Percentiles rank a stretch among this genome's conserved stretches.
Conservation (phyloP, 1,140 invertebrate genomes). For the Xylocopa sonorina region DNA sequence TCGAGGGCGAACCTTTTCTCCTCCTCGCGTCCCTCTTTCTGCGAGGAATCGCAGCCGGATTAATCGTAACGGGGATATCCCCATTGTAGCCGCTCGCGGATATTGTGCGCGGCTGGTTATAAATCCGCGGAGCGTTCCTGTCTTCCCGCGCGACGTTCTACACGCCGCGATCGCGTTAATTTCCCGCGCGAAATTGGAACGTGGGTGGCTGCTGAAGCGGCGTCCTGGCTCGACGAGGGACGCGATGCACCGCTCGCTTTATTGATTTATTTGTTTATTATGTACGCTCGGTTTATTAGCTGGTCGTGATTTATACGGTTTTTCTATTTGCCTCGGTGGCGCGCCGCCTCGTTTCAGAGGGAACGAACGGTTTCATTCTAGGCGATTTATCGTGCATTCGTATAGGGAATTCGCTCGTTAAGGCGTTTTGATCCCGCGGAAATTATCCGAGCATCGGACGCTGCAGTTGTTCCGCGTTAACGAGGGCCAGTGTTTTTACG, state of each 20-base stretch:
- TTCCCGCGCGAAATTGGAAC: background rate
- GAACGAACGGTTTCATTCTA: too few relatives aligned
- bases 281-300: too few relatives aligned
- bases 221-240: too few relatives aligned
- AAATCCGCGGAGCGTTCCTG: constrained; percentile 28
- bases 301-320: background rate
- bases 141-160: constrained; percentile 7
- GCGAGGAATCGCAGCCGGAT: constrained; percentile 1
- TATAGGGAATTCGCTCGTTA: too few relatives aligned
- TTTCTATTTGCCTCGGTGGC: background rate
- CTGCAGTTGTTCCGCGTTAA: too few relatives aligned
- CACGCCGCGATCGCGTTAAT: background rate
- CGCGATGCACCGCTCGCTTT: too few relatives aligned
- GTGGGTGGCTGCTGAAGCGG: too few relatives aligned
- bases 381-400: too few relatives aligned
- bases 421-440: too few relatives aligned
- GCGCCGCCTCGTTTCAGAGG: background rate
- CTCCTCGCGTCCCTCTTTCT: too few relatives aligned
- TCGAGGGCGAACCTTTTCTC: background rate
- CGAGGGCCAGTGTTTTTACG: too few relatives aligned
- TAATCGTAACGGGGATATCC: constrained; percentile 54
- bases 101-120: constrained; percentile 30
- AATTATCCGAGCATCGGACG: too few relatives aligned
- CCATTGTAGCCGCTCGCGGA: background rate
- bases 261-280: background rate